A percentile compares a stretch with the other conserved stretches of the same genome.
These are phyloP conservation scores for Pseudopipra pipra DNA, from an alignment of 2,113 vertebrate genomes.

Conservation along the genomic window DNA sequence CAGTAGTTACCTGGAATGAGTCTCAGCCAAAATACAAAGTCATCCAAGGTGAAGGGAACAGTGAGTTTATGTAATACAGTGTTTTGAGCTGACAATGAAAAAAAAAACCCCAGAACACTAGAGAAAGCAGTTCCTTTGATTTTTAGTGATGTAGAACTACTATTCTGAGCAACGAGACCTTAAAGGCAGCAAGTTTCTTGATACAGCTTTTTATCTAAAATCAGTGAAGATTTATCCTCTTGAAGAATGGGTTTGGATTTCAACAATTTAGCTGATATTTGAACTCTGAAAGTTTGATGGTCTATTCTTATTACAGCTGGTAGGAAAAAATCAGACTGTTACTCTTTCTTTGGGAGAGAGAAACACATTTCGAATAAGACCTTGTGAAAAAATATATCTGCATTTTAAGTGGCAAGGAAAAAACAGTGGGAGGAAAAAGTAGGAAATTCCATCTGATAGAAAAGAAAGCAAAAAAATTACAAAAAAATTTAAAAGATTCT, in stretches of 20 bases:
- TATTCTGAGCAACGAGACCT: not conserved
- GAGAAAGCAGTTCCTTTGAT: not conserved
- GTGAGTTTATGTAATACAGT: not conserved
- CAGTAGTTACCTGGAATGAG: not conserved
- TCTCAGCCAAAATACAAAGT: not conserved
- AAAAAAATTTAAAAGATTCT: not conserved
- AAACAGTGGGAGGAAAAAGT: not conserved
- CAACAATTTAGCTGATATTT: not conserved
- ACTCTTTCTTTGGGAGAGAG: not conserved
- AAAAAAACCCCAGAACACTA: not conserved
- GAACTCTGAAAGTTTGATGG: not conserved
- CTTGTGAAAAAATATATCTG: not conserved
- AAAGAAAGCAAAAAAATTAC: not conserved
- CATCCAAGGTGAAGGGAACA: not conserved
- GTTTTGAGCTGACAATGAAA: not conserved
- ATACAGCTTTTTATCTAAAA: not conserved
- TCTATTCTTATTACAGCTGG: not conserved
- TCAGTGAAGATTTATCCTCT: not conserved
- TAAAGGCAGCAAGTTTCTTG: not conserved
- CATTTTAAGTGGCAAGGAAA: not conserved
- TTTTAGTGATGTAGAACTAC: not conserved
- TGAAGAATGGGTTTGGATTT: constrained; percentile 5
- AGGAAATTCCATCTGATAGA: not conserved
- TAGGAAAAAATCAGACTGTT: not conserved
- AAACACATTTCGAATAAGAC: not conserved